Percentiles rank a stretch among this genome's conserved stretches.
Conservation (phyloP, 2,797 vertebrate genomes). For the Hypotaenidia okinawae region DNA sequence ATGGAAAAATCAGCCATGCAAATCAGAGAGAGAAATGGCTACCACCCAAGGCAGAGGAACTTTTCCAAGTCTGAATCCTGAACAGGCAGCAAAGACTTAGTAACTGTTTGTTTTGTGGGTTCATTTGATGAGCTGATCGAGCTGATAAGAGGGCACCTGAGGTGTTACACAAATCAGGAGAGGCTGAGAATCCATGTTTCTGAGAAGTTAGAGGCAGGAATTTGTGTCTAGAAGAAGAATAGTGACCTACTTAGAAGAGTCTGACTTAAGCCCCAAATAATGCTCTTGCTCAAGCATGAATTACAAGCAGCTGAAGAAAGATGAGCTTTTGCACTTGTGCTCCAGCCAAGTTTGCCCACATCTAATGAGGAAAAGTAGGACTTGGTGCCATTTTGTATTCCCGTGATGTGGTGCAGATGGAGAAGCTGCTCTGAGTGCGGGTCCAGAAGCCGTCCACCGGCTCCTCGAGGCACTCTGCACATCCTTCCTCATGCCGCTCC, state of each 20-base stretch:
- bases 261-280: conserved; percentile 68
- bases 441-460: not conserved
- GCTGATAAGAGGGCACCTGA: conserved; percentile 47
- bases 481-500: not conserved
- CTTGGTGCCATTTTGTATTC: conserved; percentile 36
- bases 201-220: conserved; percentile 35
- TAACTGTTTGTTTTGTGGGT: conserved; percentile 33
- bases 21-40: conserved; percentile 8
- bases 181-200: conserved; percentile 2
- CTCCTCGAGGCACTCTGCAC: not conserved
- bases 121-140: conserved; percentile 42
- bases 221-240: conserved; percentile 49
- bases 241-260: conserved; percentile 62
- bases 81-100: conserved; percentile 30
- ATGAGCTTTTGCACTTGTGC: conserved; percentile 45
- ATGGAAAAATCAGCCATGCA: not conserved
- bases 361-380: conserved; percentile 29
- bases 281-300: conserved; percentile 69
- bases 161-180: conserved; percentile 41
- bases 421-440: not conserved
- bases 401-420: not conserved
- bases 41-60: conserved; percentile 14
- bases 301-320: conserved; percentile 70
- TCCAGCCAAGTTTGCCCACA: conserved; percentile 62
- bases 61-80: conserved; percentile 29